Conservation (phyloP, 1,140 invertebrate genomes). For the Dreissena rostriformis region DNA sequence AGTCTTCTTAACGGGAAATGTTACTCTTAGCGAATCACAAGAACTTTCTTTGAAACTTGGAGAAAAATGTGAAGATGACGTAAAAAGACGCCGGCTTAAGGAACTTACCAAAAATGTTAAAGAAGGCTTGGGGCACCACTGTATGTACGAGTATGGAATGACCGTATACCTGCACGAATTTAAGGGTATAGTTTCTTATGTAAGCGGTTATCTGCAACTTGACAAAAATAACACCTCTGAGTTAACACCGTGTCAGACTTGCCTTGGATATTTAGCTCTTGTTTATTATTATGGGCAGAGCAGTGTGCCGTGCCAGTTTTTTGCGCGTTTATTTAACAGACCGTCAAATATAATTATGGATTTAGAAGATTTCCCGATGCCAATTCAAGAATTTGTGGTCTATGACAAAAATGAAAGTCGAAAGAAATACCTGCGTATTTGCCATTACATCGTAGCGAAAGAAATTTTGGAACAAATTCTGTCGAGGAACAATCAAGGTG, state of each 20-base stretch:
- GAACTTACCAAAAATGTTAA: conserved; percentile 33
- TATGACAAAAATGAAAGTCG: conserved; percentile 33
- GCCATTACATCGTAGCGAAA: conserved; percentile 56
- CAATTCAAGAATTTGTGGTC: conserved; percentile 57
- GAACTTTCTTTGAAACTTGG: conserved; percentile 47
- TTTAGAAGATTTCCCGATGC: conserved; percentile 55
- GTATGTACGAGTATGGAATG: conserved; percentile 62
- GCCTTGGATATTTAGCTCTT: conserved; percentile 57
- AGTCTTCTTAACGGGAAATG: conserved; percentile 50
- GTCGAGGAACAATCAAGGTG: conserved; percentile 3
- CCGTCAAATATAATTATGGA: conserved; percentile 56
- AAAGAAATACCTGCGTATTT: conserved; percentile 59
- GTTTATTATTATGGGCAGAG: conserved; percentile 63
- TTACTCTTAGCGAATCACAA: conserved; percentile 45
- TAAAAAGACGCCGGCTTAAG: conserved; percentile 26
- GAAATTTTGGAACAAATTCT: conserved; percentile 67
- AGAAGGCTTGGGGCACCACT: conserved; percentile 31
- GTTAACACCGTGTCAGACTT: conserved; percentile 44
- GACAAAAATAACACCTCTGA: conserved; percentile 18
- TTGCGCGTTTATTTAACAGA: conserved; percentile 50
- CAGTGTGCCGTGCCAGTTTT: conserved; percentile 63
- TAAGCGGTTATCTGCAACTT: conserved; percentile 61
- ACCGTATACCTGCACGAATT: conserved; percentile 59
- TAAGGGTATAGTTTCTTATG: conserved; percentile 56
- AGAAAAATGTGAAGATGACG: conserved; percentile 40